Base-by-base conservation (phyloP, 1,140 invertebrate genomes). In the Tetragonula clypearis region DNA sequence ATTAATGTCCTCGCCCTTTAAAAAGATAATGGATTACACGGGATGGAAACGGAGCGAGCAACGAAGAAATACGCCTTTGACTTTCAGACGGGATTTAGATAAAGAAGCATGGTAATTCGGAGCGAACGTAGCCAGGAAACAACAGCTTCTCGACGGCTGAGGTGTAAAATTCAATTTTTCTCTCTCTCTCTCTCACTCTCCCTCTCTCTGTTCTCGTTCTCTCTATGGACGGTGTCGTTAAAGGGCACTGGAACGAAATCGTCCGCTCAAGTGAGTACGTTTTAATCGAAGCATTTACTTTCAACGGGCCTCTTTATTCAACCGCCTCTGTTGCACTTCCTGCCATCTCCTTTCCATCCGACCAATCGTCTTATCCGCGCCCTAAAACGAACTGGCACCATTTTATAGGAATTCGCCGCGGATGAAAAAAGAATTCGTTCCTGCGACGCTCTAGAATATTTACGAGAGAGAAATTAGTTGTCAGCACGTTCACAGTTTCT, bases 211-310 rank as follows among this genome's bases (percentile, higher is more conserved):
- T 35, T 35, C 35, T n/a, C 71, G 19, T 35, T n/a, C 41, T 49
- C 8, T 49, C 41, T 9, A 58, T 21, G 23, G 21, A 23, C 35
- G 17, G 12, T n/a, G n/a, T 83, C 62, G 49, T 71, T 78, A 71
- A 71, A 60, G 53, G n/a, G n/a, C 75, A 78, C 35, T 30, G 65
- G 53, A 84, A 79, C 66, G 82, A 78, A 76, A 84, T 71, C 75
- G 17, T n/a, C 23, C 53, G 19, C 53, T 83, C 74, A 35, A 83
- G 26, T 69, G 75, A 49, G 55, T 60, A 53, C 75, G 55, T 76
- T 78, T 84, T 84, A 84, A 84, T 84, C 75, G 66, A 78, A 60
- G 75, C 66, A 53, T 55, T 84, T 77, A 69, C 66, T 78, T 78
- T 60, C 62, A 76, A 19, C 65, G 9, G 41, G 49, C 72, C 81